Evolutionary conservation across 2,888 invertebrate species (phyloP), one percentile per base, ranked within the genome.

Genomic region (Hetaerina titia): DNA sequence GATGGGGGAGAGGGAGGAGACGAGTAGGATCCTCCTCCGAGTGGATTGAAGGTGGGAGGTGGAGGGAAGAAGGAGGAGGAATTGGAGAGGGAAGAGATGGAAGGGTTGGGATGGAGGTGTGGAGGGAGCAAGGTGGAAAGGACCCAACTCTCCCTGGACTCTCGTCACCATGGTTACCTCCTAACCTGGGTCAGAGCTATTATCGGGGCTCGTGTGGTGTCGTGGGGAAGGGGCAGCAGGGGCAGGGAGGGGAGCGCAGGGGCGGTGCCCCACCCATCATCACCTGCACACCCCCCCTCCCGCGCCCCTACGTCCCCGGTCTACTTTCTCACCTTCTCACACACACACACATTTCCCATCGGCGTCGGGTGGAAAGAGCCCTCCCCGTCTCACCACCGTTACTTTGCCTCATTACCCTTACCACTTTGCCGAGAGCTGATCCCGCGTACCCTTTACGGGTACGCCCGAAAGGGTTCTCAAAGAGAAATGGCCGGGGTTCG

Each of bases 131-230:
- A n/a, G n/a, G 69, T 45, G 4, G 81, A 31, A 81, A n/a, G 58
- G 57, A n/a, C 89, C 57, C 15, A 31, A n/a, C 58, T 57, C 89
- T 45, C 58, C 45, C 89, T 9, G n/a, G 69, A 17, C 63, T 63
- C 22, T 64, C 90, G 90, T 92, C 92, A 56, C 92, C 90, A 90
- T 90, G 90, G 90, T 31, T 90, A 90, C 92, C 63, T 90, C 63
- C 25, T 64, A 63, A 64, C 90, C 92, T 92, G 92, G 92, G 92
- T 92, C 92, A 92, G 92, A 92, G 74, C 92, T 92, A 92, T 92
- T 92, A 74, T 92, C 74, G 92, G 22, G 45, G 64, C 57, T 92
- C 92, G 56, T 56, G 92, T 64, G 74, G 92, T n/a, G 69, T 69
- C n/a, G 69, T 22, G 45, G 69, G 45, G 92, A 22, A 45, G 57